These are phyloP conservation scores for Seladonia tumulorum DNA, from an alignment of 2,888 invertebrate species.

Conservation along the genomic window DNA sequence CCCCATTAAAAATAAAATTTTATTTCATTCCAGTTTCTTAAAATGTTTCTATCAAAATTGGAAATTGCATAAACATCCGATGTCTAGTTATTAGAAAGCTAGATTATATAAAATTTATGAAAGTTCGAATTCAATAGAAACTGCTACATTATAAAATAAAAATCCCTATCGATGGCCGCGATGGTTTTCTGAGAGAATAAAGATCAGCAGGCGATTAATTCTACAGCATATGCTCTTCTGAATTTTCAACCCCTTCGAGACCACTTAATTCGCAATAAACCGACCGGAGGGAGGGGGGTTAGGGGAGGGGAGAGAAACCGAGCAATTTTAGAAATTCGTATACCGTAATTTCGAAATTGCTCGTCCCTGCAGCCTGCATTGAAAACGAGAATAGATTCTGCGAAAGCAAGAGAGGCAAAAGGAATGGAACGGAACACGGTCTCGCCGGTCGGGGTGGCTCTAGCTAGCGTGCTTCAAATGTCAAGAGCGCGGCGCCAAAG, in stretches of 20 bases:
- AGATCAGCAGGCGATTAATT: background rate
- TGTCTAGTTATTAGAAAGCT: too few species aligned
- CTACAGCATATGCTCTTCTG: background rate
- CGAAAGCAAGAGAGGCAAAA: conserved; percentile 2
- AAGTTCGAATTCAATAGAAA: too few species aligned
- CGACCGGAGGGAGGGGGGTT: background rate
- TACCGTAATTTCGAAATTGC: background rate
- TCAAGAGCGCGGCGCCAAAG: conserved; percentile 66
- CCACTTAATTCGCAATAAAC: background rate
- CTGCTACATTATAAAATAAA: too few species aligned
- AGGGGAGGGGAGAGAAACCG: background rate
- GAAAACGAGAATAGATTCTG: background rate
- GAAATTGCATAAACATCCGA: too few species aligned
- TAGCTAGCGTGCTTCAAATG: conserved; percentile 38
- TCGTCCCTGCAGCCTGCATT: background rate
- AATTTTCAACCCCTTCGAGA: background rate
- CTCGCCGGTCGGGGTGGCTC: background rate
- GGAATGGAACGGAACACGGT: background rate
- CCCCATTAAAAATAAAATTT: too few species aligned
- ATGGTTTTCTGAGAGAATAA: background rate
- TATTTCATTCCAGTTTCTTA: too few species aligned
- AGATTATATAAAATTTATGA: too few species aligned
- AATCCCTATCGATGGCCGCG: too few species aligned
- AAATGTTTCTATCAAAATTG: too few species aligned
- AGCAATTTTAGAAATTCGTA: background rate